Conservation (phyloP, 2,113 vertebrate species). For the Tragelaphus strepsiceros region DNA sequence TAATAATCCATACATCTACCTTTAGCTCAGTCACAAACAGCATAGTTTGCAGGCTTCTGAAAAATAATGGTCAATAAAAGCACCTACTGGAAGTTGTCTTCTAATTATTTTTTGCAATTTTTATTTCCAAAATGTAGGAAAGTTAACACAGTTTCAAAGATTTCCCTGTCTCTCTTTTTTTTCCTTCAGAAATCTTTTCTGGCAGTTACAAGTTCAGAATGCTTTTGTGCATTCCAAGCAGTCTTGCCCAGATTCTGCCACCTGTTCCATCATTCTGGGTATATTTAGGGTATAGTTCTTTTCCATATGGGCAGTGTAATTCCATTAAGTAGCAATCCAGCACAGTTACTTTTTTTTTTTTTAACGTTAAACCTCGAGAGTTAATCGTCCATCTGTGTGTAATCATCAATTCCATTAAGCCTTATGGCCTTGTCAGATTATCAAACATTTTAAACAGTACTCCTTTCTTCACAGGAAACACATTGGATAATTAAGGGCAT, state of each 20-base stretch:
- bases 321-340: slow-evolving; percentile 88
- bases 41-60: not conserved
- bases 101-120: slow-evolving; percentile 71
- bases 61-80: not conserved
- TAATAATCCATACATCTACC: not conserved
- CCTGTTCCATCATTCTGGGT: slow-evolving; percentile 87
- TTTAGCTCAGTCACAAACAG: not conserved
- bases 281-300: slow-evolving; percentile 85
- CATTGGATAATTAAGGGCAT: slow-evolving; percentile 78
- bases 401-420: slow-evolving; percentile 89
- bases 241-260: slow-evolving; percentile 85
- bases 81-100: slow-evolving; percentile 19
- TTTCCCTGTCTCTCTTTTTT: slow-evolving; percentile 37
- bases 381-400: slow-evolving; percentile 90
- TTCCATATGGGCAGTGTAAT: slow-evolving; percentile 88
- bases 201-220: slow-evolving; percentile 82
- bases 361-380: slow-evolving; percentile 84
- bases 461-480: slow-evolving; percentile 80
- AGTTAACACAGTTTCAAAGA: slow-evolving; percentile 80
- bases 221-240: slow-evolving; percentile 85
- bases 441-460: slow-evolving; percentile 84
- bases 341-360: slow-evolving; percentile 79
- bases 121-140: slow-evolving; percentile 73
- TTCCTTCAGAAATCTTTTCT: slow-evolving; percentile 74
- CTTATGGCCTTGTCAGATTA: slow-evolving; percentile 90